phyloP scores from a whole-genome alignment of 2,113 vertebrate species.

The Oostethus manadensis region DNA sequence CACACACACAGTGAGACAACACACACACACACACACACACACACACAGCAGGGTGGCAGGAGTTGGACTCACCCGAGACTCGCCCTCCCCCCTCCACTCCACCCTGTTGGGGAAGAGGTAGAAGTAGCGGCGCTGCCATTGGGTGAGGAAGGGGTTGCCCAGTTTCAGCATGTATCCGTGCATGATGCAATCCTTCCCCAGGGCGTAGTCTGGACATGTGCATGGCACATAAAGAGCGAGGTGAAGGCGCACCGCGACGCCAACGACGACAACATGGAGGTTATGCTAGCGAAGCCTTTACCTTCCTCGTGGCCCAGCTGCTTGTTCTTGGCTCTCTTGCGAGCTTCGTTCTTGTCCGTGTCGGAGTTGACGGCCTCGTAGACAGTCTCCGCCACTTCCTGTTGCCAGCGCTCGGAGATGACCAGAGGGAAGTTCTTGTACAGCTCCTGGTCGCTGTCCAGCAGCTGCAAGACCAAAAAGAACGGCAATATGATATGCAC shows the following conservation, averaged over 20 bases:
- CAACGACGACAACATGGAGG: no score
- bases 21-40: constrained; percentile 11
- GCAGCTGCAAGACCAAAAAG: no score
- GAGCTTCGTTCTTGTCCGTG: constrained; percentile 90
- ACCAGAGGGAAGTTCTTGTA: constrained; percentile 99
- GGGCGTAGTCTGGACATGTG: constrained; percentile 82
- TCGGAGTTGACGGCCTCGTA: constrained; percentile 93
- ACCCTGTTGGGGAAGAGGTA: constrained; percentile 97
- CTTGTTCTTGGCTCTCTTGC: constrained; percentile 96
- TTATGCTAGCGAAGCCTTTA: constrained; percentile 30
- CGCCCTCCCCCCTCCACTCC: constrained; percentile 94
- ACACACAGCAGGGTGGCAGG: neutral
- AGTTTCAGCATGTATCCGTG: constrained; percentile 95
- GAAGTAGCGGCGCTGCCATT: constrained; percentile 97
- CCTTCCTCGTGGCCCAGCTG: constrained; percentile 96
- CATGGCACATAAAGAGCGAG: neutral
- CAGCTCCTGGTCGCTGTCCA: constrained; percentile 96
- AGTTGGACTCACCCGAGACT: constrained; percentile 83
- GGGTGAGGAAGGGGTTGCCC: constrained; percentile 93
- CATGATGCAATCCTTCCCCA: constrained; percentile 96
- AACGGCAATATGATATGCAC: no score
- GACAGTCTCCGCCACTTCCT: constrained; percentile 94
- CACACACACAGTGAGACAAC: neutral
- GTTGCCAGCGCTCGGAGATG: constrained; percentile 98
- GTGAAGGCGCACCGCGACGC: no score